Percentiles rank a stretch among this genome's conserved stretches.
phyloP scores from a whole-genome alignment of 23 tunicate species.

The Oikopleura dioica region DNA sequence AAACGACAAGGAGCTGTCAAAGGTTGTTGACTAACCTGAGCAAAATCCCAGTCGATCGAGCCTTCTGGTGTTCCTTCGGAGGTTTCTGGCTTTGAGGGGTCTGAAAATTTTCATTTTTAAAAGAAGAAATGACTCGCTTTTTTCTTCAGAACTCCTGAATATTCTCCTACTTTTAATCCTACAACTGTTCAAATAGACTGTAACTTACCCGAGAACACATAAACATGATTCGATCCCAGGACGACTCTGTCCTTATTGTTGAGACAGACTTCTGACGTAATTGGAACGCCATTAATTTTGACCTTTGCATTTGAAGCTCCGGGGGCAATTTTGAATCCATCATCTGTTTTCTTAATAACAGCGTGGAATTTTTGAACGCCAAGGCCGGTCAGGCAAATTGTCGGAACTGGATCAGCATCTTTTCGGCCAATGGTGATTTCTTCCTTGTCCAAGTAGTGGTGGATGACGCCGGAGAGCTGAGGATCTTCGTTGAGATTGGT shows the following conservation, averaged over 20 bases:
- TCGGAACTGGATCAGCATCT: constrained; percentile 38
- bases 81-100: constrained; percentile 46
- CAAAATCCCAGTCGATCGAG: constrained; percentile 83
- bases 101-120: too few relatives aligned
- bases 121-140: too few relatives aligned
- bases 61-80: constrained; percentile 41
- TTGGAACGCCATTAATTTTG: constrained; percentile 78
- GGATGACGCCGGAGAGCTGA: constrained; percentile 72
- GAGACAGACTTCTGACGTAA: constrained; percentile 62
- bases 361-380: not conserved
- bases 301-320: constrained; percentile 50
- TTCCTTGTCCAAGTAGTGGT: constrained; percentile 28
- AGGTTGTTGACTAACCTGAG: too few relatives aligned
- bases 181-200: too few relatives aligned
- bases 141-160: too few relatives aligned
- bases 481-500: constrained; percentile 90
- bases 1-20: too few relatives aligned
- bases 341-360: not conserved
- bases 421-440: constrained; percentile 53
- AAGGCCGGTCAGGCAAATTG: not conserved
- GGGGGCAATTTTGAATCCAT: constrained; percentile 15
- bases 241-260: constrained; percentile 82
- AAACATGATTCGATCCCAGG: constrained; percentile 77
- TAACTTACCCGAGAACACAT: constrained; percentile 42
- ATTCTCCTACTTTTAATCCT: too few relatives aligned